Evolutionary conservation across 2,113 vertebrate species (phyloP).

Genomic region (Gadus chalcogrammus): DNA sequence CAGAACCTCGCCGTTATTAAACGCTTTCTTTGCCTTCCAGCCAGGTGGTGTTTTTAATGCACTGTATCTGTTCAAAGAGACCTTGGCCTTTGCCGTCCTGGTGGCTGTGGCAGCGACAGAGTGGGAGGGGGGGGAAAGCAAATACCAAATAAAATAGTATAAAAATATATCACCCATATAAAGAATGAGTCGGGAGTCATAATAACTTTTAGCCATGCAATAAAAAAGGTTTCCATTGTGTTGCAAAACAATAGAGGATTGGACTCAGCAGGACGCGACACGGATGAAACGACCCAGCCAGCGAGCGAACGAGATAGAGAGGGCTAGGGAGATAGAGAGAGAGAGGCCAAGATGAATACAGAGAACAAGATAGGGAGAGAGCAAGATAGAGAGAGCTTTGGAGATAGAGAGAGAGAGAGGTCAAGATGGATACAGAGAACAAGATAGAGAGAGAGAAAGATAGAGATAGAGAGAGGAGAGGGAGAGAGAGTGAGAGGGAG

Average conservation of each 20-base stretch:
- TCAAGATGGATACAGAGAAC: not conserved
- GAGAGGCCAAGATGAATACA: too few species aligned
- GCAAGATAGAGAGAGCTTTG: too few species aligned
- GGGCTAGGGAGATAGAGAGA: too few species aligned
- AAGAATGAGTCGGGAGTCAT: constrained; percentile 18
- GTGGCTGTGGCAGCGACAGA: constrained; percentile 29
- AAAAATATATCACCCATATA: constrained; percentile 17
- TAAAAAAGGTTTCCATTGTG: constrained; percentile 30
- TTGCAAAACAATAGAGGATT: constrained; percentile 25
- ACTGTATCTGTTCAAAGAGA: constrained; percentile 41
- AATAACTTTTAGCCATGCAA: constrained; percentile 23
- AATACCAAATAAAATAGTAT: constrained; percentile 9
- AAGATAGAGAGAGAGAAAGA: not conserved
- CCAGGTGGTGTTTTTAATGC: constrained; percentile 41
- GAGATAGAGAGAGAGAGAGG: not conserved
- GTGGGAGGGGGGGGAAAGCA: not conserved
- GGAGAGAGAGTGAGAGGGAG: too few species aligned
- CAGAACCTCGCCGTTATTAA: constrained; percentile 46
- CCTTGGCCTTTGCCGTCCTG: constrained; percentile 32
- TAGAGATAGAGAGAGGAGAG: not conserved
- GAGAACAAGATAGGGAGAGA: too few species aligned
- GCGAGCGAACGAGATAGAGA: not conserved
- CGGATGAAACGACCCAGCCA: constrained; percentile 1
- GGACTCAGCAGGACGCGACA: constrained; percentile 3
- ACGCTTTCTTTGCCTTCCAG: constrained; percentile 13